Evolutionary conservation across 2,113 vertebrate species (phyloP), one percentile per base, ranked within the genome.

Genomic region (Tamias sibiricus): DNA sequence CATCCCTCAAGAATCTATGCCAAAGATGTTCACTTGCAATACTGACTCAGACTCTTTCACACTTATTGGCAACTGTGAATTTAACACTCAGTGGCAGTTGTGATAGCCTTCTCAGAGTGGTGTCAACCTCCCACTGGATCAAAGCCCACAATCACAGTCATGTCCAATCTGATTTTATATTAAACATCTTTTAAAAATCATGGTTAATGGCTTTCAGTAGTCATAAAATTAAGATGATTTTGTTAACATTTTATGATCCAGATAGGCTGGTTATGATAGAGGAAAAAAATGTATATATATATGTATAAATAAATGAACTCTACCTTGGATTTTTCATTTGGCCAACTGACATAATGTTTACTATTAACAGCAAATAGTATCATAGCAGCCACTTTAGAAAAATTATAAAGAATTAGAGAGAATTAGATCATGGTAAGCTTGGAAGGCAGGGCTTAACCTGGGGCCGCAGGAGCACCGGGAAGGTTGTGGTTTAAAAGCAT

Each of bases 121-220:
- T 74, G 35, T 42, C 24, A 85, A 10, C 22, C 24, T 69, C 14
- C 32, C 17, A 0, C 13, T 44, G 80, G 71, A 85, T 44, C 8
- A 3, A 82, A 44, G 37, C 74, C 69, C 66, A 71, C 28, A 47
- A 13, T 74, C 28, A 52, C 2, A 75, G 49, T n/a, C 49, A 32
- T 13, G 64, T 79, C 83, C 90, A 85, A 72, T 74, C 62, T 69
- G 82, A 28, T 76, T 72, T 77, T 95, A 64, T 89, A 62, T 71
- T 88, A 90, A 85, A 85, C n/a, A 92, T 72, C 66, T 87, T 94
- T 96, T 79, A 81, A 96, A 96, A 92, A 72, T 92, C 68, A 90
- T 10, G 17, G 16, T 44, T 94, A 86, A 94, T 47, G 96, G 37
- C 54, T 95, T 95, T 96, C 72, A 79, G 52, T 85, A 42, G 62